These are phyloP conservation scores for Hippocampus abdominalis DNA, from an alignment of 2,113 vertebrate genomes.

Conservation along the genomic window DNA sequence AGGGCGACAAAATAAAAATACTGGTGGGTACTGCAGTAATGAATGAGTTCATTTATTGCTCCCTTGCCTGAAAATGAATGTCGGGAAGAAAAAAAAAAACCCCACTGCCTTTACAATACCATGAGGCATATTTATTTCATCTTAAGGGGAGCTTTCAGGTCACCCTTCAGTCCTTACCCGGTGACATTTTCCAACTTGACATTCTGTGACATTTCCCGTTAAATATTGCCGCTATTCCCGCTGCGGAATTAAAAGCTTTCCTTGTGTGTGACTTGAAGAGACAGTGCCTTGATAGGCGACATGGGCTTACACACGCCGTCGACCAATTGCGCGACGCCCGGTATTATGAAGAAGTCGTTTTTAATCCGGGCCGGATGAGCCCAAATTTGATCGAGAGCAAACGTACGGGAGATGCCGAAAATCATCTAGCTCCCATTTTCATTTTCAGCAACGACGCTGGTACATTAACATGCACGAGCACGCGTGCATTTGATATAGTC, in stretches of 20 bases:
- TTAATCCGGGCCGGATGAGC: background rate
- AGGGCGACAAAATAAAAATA: background rate
- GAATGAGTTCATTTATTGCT: constrained; percentile 81
- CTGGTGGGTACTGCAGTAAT: constrained; percentile 48
- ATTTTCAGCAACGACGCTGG: no score
- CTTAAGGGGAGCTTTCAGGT: constrained; percentile 69
- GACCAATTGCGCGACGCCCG: background rate
- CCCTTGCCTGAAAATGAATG: constrained; percentile 65
- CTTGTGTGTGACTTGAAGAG: background rate
- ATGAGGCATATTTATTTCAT: constrained; percentile 78
- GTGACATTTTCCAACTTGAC: constrained; percentile 80
- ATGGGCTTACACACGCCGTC: background rate
- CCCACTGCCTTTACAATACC: constrained; percentile 53
- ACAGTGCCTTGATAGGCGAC: background rate
- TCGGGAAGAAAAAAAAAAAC: constrained; percentile 52
- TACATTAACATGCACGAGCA: no score
- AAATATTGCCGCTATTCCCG: constrained; percentile 80
- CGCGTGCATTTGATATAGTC: no score
- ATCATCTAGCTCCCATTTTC: background rate
- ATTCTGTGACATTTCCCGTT: constrained; percentile 89
- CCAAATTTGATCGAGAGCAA: background rate
- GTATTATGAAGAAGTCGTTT: background rate
- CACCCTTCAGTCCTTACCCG: constrained; percentile 63
- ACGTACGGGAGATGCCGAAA: no score
- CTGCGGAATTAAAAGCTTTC: constrained; percentile 76